Evolutionary conservation across 2,113 vertebrate genomes (phyloP).

Genomic region (Pagrus major): DNA sequence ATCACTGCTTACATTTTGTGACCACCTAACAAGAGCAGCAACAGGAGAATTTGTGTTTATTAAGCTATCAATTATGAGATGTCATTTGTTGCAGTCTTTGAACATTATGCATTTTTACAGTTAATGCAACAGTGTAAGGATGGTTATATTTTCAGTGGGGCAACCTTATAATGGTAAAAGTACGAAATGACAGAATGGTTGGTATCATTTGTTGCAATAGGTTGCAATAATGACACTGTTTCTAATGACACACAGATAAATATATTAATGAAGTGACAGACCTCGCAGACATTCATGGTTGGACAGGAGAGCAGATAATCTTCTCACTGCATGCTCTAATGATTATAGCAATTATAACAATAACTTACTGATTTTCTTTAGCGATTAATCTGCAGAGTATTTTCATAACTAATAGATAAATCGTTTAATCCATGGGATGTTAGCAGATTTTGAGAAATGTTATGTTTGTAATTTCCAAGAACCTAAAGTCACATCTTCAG

Average conservation of each 20-base stretch:
- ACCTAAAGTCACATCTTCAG: too few relatives aligned
- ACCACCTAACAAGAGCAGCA: slow-evolving; percentile 26
- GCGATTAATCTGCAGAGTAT: too few relatives aligned
- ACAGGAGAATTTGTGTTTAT: neutral
- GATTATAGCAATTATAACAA: too few relatives aligned
- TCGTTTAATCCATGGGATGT: too few relatives aligned
- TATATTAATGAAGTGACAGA: neutral
- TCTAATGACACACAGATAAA: neutral
- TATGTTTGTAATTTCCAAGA: too few relatives aligned
- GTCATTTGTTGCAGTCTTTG: neutral
- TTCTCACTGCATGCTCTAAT: neutral
- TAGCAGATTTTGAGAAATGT: too few relatives aligned
- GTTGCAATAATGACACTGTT: neutral
- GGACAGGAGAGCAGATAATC: neutral
- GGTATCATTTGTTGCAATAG: too few relatives aligned
- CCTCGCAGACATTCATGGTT: neutral
- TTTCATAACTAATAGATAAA: too few relatives aligned
- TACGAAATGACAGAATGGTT: neutral
- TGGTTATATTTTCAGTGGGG: neutral
- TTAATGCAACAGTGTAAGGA: neutral
- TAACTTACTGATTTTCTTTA: too few relatives aligned
- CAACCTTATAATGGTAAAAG: neutral
- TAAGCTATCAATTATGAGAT: neutral
- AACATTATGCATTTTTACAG: neutral
- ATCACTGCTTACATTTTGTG: slow-evolving; percentile 27